Evolutionary conservation across 2,888 invertebrate genomes (phyloP).

Genomic region (Rugalucina vietnamica): DNA sequence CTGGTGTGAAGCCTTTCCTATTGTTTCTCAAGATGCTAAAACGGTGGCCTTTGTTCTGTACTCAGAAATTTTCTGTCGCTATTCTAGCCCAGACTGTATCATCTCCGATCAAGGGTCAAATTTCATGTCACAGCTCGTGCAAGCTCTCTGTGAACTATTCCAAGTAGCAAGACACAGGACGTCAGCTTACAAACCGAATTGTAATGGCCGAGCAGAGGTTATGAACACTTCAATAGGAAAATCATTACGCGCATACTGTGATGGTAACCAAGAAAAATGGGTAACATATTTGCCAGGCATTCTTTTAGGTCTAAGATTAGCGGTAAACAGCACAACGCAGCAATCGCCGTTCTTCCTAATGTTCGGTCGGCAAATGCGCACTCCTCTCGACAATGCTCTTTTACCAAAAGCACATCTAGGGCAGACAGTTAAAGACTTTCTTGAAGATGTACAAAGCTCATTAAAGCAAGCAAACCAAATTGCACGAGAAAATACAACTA

Average conservation of each 20-base stretch:
- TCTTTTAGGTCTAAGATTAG: not conserved
- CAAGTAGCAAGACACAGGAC: slow-evolving; percentile 25
- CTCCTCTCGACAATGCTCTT: not conserved
- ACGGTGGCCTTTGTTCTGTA: slow-evolving; percentile 19
- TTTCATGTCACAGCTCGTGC: slow-evolving; percentile 34
- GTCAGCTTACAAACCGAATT: slow-evolving; percentile 30
- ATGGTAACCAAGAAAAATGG: not conserved
- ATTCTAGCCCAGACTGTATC: slow-evolving; percentile 30
- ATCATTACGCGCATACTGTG: not conserved
- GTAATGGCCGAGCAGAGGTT: slow-evolving; percentile 21
- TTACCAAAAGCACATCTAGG: not conserved
- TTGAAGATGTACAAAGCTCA: not conserved
- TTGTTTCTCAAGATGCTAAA: slow-evolving; percentile 33
- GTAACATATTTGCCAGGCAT: not conserved
- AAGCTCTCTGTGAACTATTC: slow-evolving; percentile 40
- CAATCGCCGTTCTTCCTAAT: not conserved
- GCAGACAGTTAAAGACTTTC: not conserved
- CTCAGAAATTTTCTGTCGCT: slow-evolving; percentile 32
- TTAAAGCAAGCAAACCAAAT: not conserved
- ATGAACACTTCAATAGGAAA: slow-evolving; percentile 21
- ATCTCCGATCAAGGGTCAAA: slow-evolving; percentile 32
- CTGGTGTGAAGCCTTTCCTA: slow-evolving; percentile 43
- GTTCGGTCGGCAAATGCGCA: not conserved
- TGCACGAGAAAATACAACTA: not conserved
- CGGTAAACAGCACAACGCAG: not conserved